Evolutionary conservation across 2,888 invertebrate genomes (phyloP).

Genomic region (Cerastis leucographa): DNA sequence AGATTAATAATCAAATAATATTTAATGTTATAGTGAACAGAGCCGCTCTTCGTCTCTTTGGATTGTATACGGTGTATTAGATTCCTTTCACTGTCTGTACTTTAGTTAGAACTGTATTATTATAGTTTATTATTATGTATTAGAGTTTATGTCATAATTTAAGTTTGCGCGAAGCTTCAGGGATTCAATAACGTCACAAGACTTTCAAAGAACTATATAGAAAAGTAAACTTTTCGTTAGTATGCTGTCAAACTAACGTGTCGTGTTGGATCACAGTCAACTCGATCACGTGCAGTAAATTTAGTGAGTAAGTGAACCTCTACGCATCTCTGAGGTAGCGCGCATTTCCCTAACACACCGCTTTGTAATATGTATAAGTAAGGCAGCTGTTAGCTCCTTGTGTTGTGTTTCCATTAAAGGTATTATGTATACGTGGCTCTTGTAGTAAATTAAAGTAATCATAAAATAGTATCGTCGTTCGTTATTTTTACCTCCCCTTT

Average conservation of each 20-base stretch:
- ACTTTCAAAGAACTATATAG: background rate
- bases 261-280: background rate
- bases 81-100: constrained; percentile 27
- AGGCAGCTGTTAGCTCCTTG: background rate
- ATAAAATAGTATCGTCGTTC: constrained; percentile 19
- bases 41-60: constrained; percentile 45
- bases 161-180: constrained; percentile 26
- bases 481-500: constrained; percentile 33
- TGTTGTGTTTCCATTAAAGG: constrained; percentile 50
- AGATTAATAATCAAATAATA: constrained; percentile 46
- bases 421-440: constrained; percentile 64
- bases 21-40: constrained; percentile 57
- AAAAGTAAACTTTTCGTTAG: background rate
- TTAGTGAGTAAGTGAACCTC: background rate
- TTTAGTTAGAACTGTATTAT: constrained; percentile 14
- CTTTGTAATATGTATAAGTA: constrained; percentile 30
- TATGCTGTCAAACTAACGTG: background rate
- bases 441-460: constrained; percentile 63
- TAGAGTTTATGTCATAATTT: constrained; percentile 13
- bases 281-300: background rate
- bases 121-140: constrained; percentile 35
- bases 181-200: background rate
- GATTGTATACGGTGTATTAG: constrained; percentile 37
- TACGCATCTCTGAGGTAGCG: constrained; percentile 38
- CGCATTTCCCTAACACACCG: constrained; percentile 19